Conservation (phyloP, 2,797 vertebrate genomes). For the Staurois parvus region DNA sequence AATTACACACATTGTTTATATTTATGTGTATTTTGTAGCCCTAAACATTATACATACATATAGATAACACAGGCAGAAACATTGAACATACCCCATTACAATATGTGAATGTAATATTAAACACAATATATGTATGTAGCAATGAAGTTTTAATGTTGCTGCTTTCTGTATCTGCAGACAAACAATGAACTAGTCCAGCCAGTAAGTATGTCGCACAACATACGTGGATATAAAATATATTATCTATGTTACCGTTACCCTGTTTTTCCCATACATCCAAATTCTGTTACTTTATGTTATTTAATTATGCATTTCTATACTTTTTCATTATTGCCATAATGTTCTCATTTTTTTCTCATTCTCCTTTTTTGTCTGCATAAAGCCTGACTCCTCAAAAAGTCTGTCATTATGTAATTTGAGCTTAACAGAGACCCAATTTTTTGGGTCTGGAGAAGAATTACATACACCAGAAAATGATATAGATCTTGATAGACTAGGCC, state of each 20-base stretch:
- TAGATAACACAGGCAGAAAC: too few species aligned
- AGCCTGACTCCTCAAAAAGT: slow-evolving; percentile 85
- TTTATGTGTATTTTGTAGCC: too few species aligned
- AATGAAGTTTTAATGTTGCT: not conserved
- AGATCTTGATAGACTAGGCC: slow-evolving; percentile 83
- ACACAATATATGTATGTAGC: not conserved
- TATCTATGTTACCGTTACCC: not conserved
- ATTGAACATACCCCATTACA: too few species aligned
- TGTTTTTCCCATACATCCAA: not conserved
- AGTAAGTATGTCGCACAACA: slow-evolving; percentile 79
- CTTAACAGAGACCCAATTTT: slow-evolving; percentile 77
- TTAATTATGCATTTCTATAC: slow-evolving; percentile 63
- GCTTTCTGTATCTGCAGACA: slow-evolving; percentile 72
- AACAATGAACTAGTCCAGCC: slow-evolving; percentile 82
- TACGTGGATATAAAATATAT: not conserved
- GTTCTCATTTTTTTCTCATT: slow-evolving; percentile 73
- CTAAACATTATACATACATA: too few species aligned
- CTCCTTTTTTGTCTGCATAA: slow-evolving; percentile 79
- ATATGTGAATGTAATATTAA: not conserved
- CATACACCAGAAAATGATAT: slow-evolving; percentile 76
- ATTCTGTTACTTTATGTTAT: slow-evolving; percentile 26
- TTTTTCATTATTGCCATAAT: slow-evolving; percentile 76
- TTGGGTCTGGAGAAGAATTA: slow-evolving; percentile 76
- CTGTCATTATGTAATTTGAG: slow-evolving; percentile 82
- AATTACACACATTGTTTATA: too few species aligned